Percentiles rank a stretch among this genome's conserved stretches.
These are phyloP conservation scores for Ptychodera flava DNA, from an alignment of 35 echinoderm and acorn worm species.

Conservation along the genomic window DNA sequence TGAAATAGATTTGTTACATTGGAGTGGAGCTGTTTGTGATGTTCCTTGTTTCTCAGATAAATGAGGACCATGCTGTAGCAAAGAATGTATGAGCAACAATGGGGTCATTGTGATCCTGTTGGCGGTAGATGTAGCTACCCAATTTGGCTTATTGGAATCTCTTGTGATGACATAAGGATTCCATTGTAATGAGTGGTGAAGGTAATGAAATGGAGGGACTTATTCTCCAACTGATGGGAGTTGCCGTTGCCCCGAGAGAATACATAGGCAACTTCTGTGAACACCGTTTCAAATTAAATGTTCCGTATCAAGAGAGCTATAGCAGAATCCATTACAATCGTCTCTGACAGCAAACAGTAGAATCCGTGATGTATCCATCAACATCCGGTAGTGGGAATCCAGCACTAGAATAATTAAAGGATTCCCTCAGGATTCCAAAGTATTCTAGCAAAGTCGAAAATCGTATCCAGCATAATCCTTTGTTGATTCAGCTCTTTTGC, in stretches of 20 bases:
- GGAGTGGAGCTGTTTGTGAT: conserved; percentile 4
- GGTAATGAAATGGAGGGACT: conserved; percentile 59
- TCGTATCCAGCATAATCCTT: too few species aligned
- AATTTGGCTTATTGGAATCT: background rate
- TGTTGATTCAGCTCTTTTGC: too few species aligned
- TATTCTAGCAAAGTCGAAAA: too few species aligned
- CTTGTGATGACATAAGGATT: background rate
- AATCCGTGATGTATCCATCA: too few species aligned
- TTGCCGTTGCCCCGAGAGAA: conserved; percentile 50
- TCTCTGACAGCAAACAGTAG: too few species aligned
- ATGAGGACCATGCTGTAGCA: conserved; percentile 22
- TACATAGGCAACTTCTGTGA: conserved; percentile 55
- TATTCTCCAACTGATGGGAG: conserved; percentile 55
- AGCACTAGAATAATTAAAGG: too few species aligned
- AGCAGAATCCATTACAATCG: too few species aligned
- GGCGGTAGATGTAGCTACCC: conserved; percentile 45
- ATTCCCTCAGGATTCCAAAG: too few species aligned
- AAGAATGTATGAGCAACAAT: conserved; percentile 32
- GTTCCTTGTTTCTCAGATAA: background rate
- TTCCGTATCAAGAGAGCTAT: too few species aligned
- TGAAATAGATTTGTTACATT: too few species aligned
- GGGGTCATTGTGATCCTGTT: conserved; percentile 36
- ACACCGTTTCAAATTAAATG: too few species aligned
- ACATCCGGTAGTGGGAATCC: too few species aligned
- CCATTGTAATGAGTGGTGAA: background rate